Evolutionary conservation across 23 tunicate species (phyloP).

Genomic region (Trididemnum miniatum): DNA sequence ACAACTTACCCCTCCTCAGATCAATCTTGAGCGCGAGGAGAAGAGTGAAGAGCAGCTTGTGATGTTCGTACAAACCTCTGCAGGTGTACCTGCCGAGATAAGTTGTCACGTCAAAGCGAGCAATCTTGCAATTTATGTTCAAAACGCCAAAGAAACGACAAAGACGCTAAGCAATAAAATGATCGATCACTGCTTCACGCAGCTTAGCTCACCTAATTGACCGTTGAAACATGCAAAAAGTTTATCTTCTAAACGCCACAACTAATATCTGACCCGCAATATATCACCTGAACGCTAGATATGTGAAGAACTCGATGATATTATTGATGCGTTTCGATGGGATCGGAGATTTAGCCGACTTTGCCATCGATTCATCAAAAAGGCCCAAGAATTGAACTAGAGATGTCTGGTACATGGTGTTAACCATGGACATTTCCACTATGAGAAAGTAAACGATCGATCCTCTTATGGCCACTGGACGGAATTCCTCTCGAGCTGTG

Average conservation of each 20-base stretch:
- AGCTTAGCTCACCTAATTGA: no score
- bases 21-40: slow-evolving; percentile 94
- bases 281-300: slow-evolving; percentile 67
- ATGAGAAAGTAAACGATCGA: slow-evolving; percentile 93
- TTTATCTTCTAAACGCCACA: no score
- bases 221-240: no score
- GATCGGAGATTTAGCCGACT: slow-evolving; percentile 86
- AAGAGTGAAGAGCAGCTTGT: slow-evolving; percentile 90
- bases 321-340: slow-evolving; percentile 78
- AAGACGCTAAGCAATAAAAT: no score
- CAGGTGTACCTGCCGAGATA: slow-evolving; percentile 78
- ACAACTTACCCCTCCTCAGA: slow-evolving; percentile 56
- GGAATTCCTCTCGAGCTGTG: slow-evolving; percentile 94
- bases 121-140: no score
- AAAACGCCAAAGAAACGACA: no score
- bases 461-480: slow-evolving; percentile 95
- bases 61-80: slow-evolving; percentile 88
- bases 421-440: slow-evolving; percentile 89
- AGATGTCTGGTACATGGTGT: slow-evolving; percentile 89
- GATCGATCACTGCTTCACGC: no score
- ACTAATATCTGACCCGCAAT: no score
- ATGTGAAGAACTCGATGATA: slow-evolving; percentile 92
- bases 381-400: slow-evolving; percentile 85
- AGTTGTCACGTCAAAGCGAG: no score
- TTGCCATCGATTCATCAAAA: slow-evolving; percentile 96